These are phyloP conservation scores for Oncorhynchus clarkii DNA, from an alignment of 2,113 vertebrate genomes.

Conservation along the genomic window DNA sequence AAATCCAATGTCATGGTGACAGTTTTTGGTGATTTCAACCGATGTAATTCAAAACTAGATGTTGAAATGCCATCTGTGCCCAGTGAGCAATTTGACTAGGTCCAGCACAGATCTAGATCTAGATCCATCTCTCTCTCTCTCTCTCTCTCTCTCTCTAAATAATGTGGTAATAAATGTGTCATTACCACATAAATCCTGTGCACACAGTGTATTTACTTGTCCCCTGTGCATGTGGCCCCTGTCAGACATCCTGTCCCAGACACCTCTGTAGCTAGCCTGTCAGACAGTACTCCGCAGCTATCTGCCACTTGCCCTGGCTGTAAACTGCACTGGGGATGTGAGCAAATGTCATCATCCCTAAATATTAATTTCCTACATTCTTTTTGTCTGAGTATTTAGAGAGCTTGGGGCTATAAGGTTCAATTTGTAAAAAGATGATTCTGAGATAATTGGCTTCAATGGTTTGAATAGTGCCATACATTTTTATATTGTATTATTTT, in stretches of 20 bases:
- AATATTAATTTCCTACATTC: conserved; percentile 15
- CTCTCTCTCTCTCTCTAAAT: background rate
- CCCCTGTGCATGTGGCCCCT: background rate
- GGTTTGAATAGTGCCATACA: no score
- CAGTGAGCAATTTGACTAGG: background rate
- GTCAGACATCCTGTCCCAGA: background rate
- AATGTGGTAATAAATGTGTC: conserved; percentile 14
- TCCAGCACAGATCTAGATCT: background rate
- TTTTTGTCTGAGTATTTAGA: background rate
- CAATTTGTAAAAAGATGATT: background rate
- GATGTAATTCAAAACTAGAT: no score
- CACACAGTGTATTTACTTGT: background rate
- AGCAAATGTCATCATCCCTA: conserved; percentile 11
- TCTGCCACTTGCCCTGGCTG: conserved; percentile 18
- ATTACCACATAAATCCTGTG: conserved; percentile 4
- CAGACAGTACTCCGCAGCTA: conserved; percentile 1
- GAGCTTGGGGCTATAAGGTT: no score
- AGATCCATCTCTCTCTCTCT: background rate
- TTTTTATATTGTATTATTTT: no score
- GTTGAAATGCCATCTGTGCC: no score
- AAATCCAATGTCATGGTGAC: no score
- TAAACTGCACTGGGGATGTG: conserved; percentile 22
- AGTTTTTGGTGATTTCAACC: no score
- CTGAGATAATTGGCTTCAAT: no score
- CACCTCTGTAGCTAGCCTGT: background rate